These are phyloP conservation scores for Conger conger DNA, from an alignment of 2,113 vertebrate genomes.

Conservation along the genomic window DNA sequence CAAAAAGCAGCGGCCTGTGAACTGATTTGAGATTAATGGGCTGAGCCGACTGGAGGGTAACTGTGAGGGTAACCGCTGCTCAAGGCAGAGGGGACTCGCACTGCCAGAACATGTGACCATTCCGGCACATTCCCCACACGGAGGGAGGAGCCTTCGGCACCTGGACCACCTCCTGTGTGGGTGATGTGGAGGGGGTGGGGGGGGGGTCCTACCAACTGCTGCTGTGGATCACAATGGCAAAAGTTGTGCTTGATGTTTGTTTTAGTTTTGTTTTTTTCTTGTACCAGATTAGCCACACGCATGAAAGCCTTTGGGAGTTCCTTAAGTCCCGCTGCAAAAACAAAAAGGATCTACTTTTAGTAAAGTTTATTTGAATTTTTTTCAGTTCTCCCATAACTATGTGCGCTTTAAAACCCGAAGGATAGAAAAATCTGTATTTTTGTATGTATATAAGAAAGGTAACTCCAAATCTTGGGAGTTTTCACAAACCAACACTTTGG, in stretches of 20 bases:
- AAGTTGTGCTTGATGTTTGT: not conserved
- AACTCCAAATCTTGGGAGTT: not conserved
- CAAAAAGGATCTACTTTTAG: not conserved
- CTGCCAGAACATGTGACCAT: not conserved
- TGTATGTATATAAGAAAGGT: not conserved
- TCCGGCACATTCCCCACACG: not conserved
- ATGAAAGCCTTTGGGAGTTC: not conserved
- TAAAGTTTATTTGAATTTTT: slow-evolving; percentile 12
- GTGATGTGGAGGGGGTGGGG: not conserved
- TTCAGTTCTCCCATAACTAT: slow-evolving; percentile 8
- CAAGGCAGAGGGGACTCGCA: too few relatives aligned
- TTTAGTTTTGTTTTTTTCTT: not conserved
- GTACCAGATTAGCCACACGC: not conserved
- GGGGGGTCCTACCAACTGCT: not conserved
- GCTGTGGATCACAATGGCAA: not conserved
- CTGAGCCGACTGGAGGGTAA: not conserved
- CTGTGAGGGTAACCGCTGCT: not conserved
- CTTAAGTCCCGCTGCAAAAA: not conserved
- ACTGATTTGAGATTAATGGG: not conserved
- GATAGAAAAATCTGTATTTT: slow-evolving; percentile 26
- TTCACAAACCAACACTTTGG: slow-evolving; percentile 18
- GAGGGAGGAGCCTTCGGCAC: not conserved
- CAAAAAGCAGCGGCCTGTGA: not conserved
- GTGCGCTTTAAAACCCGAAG: not conserved
- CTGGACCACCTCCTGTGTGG: not conserved